Conservation (phyloP, 2,113 vertebrate genomes). For the Rhynchopsitta pachyrhyncha region DNA sequence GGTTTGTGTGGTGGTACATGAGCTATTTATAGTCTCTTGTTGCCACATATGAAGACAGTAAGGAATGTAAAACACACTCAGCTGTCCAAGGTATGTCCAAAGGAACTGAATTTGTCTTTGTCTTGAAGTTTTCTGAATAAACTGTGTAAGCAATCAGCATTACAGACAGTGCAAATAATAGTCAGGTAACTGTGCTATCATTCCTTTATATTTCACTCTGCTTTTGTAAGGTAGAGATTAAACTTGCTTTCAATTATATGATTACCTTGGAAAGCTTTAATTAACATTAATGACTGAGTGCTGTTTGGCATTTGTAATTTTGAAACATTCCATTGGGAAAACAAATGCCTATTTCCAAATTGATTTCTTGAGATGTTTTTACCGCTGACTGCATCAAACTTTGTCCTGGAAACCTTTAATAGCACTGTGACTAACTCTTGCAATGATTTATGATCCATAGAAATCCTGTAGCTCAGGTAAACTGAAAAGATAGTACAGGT, state of each 20-base stretch:
- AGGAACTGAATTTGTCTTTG: not conserved
- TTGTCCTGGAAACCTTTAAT: not conserved
- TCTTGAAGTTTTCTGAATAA: not conserved
- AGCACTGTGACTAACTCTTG: not conserved
- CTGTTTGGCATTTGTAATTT: not conserved
- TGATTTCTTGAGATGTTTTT: not conserved
- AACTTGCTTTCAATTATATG: not conserved
- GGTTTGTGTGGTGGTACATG: not conserved
- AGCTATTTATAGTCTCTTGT: constrained; percentile 12
- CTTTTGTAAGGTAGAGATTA: constrained; percentile 4
- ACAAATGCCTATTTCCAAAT: not conserved
- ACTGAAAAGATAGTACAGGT: not conserved
- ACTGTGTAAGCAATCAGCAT: not conserved
- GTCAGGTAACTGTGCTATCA: not conserved
- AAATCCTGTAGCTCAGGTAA: not conserved
- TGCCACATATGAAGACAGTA: not conserved
- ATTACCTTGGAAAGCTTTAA: constrained; percentile 18
- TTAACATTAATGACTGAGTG: constrained; percentile 1
- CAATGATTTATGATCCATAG: not conserved
- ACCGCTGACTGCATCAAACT: not conserved
- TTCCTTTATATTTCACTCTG: not conserved
- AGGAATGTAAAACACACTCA: constrained; percentile 24
- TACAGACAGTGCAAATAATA: not conserved
- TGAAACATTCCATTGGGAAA: not conserved
- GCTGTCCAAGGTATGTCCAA: not conserved